phyloP scores from a whole-genome alignment of 1,140 invertebrate species.

The Penaeus chinensis region DNA sequence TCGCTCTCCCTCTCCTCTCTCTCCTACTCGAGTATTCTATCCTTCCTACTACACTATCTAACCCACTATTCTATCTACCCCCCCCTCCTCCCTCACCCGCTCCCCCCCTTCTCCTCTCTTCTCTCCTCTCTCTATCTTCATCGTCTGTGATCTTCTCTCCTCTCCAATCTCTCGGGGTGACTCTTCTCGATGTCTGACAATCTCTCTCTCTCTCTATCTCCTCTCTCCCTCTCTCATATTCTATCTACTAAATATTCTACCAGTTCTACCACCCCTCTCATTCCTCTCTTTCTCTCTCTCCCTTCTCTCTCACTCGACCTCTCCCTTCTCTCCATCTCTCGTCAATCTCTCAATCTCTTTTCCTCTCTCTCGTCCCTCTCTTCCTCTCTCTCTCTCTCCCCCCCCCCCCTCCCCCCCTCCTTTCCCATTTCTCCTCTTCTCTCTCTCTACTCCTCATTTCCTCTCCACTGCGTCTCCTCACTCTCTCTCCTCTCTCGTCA shows the following conservation, averaged over 20 bases:
- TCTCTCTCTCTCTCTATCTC: too few species aligned
- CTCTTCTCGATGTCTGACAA: neutral
- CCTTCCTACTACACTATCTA: neutral
- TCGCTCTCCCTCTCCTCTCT: neutral
- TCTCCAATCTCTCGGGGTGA: neutral
- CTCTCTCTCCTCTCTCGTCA: neutral
- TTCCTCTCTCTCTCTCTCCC: constrained; percentile 3
- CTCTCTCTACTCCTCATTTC: constrained; percentile 10
- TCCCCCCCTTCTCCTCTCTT: neutral
- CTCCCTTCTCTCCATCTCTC: too few species aligned
- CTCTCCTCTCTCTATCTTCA: neutral
- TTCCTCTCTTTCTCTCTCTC: constrained; percentile 9
- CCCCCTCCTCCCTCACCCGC: neutral
- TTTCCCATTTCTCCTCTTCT: neutral
- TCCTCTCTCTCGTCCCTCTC: neutral
- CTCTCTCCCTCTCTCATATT: neutral
- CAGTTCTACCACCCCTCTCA: neutral
- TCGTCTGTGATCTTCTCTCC: neutral
- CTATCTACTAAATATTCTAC: neutral
- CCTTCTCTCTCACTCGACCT: neutral
- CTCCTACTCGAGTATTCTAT: neutral
- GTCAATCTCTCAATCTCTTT: neutral
- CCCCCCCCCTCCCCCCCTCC: neutral
- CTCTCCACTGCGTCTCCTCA: neutral
- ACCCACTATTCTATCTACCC: neutral